Base-by-base conservation (phyloP, 2,797 vertebrate genomes). In the Loris lydekkerianus region DNA sequence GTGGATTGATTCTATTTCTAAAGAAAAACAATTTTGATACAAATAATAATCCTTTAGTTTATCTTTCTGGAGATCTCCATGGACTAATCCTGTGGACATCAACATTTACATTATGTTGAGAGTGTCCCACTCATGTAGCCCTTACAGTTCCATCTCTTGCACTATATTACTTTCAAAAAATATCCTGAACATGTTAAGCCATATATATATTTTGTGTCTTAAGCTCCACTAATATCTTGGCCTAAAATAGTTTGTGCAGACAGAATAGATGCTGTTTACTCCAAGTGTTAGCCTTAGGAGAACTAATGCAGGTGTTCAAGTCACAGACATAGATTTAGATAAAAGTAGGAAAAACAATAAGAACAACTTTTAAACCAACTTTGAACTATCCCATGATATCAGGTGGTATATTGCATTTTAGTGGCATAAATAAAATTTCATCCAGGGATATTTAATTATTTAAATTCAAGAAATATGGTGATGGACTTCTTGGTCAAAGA, bases 111-210 rank as follows among this genome's bases (percentile, higher is more conserved):
- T 27, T 70, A 86, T 56, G 21, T 40, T 92, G 58, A 15, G 43
- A 3, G 53, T 58, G 20, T 63, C 2, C n/a, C 8, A 31, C 6
- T 31, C 7, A 81, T 82, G 2, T 4, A 73, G 31, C 6, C 3
- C 10, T 25, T 27, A 31, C 37, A 77, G 18, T 72, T 10, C 11
- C 29, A 70, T 25, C 20, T 77, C 14, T 90, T 86, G 60, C 8
- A 53, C 18, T n/a, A 18, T 9, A 21, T 89, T 69, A 65, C 37
- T 90, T 94, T 83, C 40, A 7, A 90, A 94, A 40, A 67, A 87
- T 70, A 91, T 69, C 23, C 31, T 93, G 21, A 90, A 69, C 20
- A 83, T 58, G 63, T 67, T 34, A 46, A 82, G 14, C 9, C 5
- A 40, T 29, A 4, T 53, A 13, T 40, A 7, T 85, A 83, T n/a